Conservation (phyloP, 1,140 invertebrate genomes). For the Apis laboriosa region DNA sequence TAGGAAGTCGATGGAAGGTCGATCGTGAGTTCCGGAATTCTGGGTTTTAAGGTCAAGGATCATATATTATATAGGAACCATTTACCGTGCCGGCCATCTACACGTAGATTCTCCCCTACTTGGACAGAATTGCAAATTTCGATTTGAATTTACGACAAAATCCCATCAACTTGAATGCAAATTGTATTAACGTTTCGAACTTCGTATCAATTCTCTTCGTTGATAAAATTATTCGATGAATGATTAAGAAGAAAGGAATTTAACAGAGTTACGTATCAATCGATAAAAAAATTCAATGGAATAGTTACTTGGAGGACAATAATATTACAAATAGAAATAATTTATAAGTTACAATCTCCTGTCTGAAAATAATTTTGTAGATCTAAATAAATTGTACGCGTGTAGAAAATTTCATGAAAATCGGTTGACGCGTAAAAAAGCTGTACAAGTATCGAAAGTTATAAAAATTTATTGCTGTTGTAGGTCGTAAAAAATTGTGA, state of each 20-base stretch:
- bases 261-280: neutral
- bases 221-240: neutral
- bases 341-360: no score
- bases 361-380: no score
- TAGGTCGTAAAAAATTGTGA: no score
- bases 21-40: conserved; percentile 18
- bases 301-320: no score
- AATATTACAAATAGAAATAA: no score
- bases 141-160: neutral
- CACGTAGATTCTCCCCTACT: neutral
- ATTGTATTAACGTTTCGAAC: neutral
- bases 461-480: no score
- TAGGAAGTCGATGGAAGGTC: conserved; percentile 27
- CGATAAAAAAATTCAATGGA: no score
- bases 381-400: no score
- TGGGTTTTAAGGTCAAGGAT: conserved; percentile 44
- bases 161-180: neutral
- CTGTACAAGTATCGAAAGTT: no score
- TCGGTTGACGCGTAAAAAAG: no score
- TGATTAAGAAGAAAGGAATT: neutral
- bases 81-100: neutral
- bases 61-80: neutral
- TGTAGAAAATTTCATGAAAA: no score
- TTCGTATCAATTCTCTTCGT: neutral
- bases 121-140: neutral